A percentile compares a stretch with the other conserved stretches of the same genome.
phyloP scores from a whole-genome alignment of 2,113 vertebrate species.

The Micromys minutus region DNA sequence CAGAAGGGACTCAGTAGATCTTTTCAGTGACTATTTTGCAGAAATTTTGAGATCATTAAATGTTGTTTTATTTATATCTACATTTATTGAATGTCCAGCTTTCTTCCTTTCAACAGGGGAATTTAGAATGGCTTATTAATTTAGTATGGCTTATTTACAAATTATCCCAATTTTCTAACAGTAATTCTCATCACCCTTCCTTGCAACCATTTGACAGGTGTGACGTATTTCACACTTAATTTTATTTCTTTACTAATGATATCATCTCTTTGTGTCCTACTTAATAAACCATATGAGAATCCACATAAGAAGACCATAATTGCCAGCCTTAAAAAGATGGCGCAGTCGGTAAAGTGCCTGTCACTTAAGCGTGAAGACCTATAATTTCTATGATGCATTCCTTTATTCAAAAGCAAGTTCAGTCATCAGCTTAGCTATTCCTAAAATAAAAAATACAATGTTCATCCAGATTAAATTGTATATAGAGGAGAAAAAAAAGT shows the following conservation, averaged over 20 bases:
- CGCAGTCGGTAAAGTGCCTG: neutral
- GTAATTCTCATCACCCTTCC: neutral
- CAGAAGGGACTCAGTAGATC: neutral
- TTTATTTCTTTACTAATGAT: neutral
- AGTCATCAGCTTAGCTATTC: constrained; percentile 37
- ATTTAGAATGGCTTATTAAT: neutral
- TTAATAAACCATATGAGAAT: neutral
- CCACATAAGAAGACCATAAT: neutral
- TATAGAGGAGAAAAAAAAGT: constrained; percentile 32
- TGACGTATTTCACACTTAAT: neutral
- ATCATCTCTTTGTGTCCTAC: neutral
- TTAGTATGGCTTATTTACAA: neutral
- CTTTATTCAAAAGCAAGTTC: constrained; percentile 55
- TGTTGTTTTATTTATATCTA: neutral
- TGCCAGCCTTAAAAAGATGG: neutral
- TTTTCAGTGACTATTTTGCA: neutral
- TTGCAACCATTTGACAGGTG: neutral
- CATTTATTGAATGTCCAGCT: neutral
- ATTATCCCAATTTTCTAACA: neutral
- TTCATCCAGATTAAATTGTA: constrained; percentile 3
- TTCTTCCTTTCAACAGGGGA: neutral
- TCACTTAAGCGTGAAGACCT: neutral
- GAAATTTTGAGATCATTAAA: neutral
- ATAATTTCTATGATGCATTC: constrained; percentile 30
- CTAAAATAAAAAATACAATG: constrained; percentile 47